These are phyloP conservation scores for Drosophila pseudotakahashii DNA, from an alignment of 2,888 invertebrate genomes.

Conservation along the genomic window DNA sequence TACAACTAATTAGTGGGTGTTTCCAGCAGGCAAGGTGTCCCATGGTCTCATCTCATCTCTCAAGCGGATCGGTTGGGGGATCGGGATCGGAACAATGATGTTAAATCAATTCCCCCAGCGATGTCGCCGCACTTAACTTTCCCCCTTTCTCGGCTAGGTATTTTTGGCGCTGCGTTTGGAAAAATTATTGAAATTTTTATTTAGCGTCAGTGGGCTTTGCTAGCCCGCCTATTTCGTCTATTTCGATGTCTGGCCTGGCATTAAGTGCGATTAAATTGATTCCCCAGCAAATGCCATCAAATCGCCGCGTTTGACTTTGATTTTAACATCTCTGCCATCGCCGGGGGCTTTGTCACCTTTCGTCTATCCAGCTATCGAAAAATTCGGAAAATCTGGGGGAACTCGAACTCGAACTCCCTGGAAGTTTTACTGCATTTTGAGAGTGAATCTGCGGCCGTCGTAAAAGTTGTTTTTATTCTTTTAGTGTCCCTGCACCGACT, in stretches of 20 bases:
- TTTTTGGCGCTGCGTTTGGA: constrained; percentile 57
- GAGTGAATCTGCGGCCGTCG: constrained; percentile 61
- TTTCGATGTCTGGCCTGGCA: constrained; percentile 58
- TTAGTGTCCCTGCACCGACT: constrained; percentile 65
- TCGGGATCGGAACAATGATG: constrained; percentile 50
- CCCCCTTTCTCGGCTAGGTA: constrained; percentile 48
- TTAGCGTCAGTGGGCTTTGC: constrained; percentile 34
- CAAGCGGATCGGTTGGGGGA: constrained; percentile 12
- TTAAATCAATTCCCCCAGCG: constrained; percentile 72
- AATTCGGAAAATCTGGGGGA: background rate
- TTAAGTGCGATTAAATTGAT: constrained; percentile 80
- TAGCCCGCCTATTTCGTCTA: constrained; percentile 22
- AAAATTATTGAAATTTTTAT: constrained; percentile 76
- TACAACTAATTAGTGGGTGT: constrained; percentile 75
- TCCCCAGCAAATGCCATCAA: constrained; percentile 72
- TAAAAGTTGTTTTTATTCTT: constrained; percentile 75
- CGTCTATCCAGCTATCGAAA: constrained; percentile 22
- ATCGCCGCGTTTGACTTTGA: constrained; percentile 62
- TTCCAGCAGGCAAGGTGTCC: constrained; percentile 66
- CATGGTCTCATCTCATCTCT: constrained; percentile 30
- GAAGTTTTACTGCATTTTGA: constrained; percentile 76
- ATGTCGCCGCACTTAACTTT: constrained; percentile 72
- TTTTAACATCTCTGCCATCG: constrained; percentile 58
- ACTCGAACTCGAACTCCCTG: constrained; percentile 4
- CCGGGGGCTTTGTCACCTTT: constrained; percentile 46